Evolutionary conservation across 2,113 vertebrate genomes (phyloP).

Genomic region (Ranitomeya variabilis): DNA sequence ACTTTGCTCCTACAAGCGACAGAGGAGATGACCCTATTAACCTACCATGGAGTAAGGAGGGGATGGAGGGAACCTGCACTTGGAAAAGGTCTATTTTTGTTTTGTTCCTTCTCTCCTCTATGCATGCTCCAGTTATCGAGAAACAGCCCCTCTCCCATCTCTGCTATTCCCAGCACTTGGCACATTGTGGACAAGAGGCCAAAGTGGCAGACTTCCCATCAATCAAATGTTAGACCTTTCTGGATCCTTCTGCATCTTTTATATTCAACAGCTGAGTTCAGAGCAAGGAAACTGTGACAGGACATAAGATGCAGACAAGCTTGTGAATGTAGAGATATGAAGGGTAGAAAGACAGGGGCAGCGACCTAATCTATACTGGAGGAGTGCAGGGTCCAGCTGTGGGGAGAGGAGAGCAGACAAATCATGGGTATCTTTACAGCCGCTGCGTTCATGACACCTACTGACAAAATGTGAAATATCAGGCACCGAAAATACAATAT

Average conservation of each 20-base stretch:
- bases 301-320: background rate
- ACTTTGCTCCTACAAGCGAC: background rate
- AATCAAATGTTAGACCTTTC: background rate
- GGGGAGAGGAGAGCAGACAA: background rate
- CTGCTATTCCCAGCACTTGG: background rate
- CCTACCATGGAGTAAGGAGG: too few species aligned
- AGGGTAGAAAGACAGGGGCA: slow-evolving; percentile 3
- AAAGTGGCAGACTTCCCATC: background rate
- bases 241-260: background rate
- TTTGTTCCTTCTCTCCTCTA: background rate
- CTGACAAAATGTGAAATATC: slow-evolving; percentile 24
- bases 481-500: background rate
- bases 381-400: background rate
- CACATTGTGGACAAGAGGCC: background rate
- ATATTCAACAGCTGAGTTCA: background rate
- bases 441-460: slow-evolving; percentile 17
- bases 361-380: background rate
- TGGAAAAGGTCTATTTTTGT: background rate
- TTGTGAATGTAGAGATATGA: background rate
- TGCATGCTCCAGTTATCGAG: background rate
- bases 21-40: background rate
- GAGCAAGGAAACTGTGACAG: background rate
- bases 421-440: background rate
- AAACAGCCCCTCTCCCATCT: background rate
- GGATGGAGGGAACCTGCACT: background rate